Percentiles rank a stretch among this genome's conserved stretches.
phyloP scores from a whole-genome alignment of 2,797 vertebrate genomes.

The Hirundo rustica region DNA sequence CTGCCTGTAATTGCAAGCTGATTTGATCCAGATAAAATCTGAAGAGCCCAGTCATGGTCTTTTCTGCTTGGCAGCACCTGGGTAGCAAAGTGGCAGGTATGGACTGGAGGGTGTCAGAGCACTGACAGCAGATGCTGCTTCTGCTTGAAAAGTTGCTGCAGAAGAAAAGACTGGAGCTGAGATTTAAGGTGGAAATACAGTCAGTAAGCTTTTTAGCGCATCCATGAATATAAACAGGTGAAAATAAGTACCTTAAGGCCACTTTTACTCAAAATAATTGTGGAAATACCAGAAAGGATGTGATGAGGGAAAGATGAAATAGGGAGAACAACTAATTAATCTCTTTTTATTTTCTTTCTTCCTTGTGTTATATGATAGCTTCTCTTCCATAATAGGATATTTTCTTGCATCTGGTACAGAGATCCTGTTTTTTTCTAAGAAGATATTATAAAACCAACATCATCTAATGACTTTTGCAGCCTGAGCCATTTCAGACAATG shows the following conservation, averaged over 20 bases:
- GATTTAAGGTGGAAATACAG: not conserved
- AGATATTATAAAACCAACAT: not conserved
- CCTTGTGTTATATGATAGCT: not conserved
- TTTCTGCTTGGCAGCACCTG: not conserved
- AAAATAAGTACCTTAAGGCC: not conserved
- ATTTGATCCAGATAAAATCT: not conserved
- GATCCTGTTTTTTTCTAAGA: conserved; percentile 33
- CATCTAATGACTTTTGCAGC: conserved; percentile 9
- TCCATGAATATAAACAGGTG: not conserved
- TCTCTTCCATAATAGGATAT: not conserved
- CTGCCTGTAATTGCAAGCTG: not conserved
- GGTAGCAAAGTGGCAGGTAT: not conserved
- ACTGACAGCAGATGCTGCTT: not conserved
- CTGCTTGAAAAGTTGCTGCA: not conserved
- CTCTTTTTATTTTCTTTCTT: not conserved
- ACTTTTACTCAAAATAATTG: not conserved
- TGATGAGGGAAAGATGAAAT: not conserved
- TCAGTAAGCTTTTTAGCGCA: not conserved
- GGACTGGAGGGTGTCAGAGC: not conserved
- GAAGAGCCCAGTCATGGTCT: not conserved
- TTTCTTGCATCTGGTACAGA: not conserved
- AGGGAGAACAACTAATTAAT: not conserved
- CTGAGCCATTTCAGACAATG: not conserved
- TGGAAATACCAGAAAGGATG: not conserved
- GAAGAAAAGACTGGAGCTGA: not conserved